Percentiles rank a stretch among this genome's conserved stretches.
Evolutionary conservation across 2,797 vertebrate species (phyloP).

Genomic region (Mus minutoides): DNA sequence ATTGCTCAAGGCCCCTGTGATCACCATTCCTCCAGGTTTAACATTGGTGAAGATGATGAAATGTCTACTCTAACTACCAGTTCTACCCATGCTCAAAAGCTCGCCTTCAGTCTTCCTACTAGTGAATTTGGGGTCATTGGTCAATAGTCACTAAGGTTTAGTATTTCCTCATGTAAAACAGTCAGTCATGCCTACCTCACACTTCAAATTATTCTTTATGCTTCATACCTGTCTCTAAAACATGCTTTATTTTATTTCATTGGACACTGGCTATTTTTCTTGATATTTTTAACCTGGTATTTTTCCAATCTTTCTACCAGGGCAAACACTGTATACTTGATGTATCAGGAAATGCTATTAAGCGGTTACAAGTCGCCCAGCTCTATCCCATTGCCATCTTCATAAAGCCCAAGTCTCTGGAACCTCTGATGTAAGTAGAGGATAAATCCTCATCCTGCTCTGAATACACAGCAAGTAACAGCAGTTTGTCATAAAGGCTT

Average conservation of each 20-base stretch:
- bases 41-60: not conserved
- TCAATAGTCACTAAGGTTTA: not conserved
- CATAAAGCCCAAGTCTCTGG: conserved; percentile 96
- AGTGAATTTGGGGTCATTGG: not conserved
- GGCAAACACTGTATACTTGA: conserved; percentile 99
- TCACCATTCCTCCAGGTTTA: not conserved
- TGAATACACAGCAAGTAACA: not conserved
- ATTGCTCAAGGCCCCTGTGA: not conserved
- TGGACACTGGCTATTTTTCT: conserved; percentile 37
- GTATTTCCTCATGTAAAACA: not conserved
- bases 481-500: not conserved
- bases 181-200: not conserved
- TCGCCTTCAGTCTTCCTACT: not conserved
- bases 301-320: conserved; percentile 86
- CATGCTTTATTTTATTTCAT: not conserved
- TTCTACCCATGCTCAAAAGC: not conserved
- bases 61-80: not conserved
- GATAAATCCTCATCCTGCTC: not conserved
- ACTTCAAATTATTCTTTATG: conserved; percentile 32
- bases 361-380: conserved; percentile 98
- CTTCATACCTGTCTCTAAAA: not conserved
- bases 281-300: conserved; percentile 38
- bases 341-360: conserved; percentile 99
- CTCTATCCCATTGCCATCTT: conserved; percentile 99
- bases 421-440: conserved; percentile 96